Percentiles rank a stretch among this genome's conserved stretches.
Evolutionary conservation across 2,113 vertebrate species (phyloP).

Genomic region (Lycocorax pyrrhopterus): DNA sequence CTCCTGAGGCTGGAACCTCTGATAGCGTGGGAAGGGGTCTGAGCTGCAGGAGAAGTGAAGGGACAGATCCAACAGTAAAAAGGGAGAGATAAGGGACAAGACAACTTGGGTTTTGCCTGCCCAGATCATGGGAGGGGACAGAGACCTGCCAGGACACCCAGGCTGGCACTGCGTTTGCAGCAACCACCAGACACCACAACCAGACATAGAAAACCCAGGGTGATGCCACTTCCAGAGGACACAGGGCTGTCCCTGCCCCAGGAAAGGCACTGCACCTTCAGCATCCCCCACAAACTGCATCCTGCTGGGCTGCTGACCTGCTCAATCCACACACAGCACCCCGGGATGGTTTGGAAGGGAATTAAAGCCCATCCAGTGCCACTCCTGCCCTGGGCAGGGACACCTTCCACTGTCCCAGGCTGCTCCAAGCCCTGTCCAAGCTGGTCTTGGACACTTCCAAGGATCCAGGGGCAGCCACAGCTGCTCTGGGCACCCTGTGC

Average conservation of each 20-base stretch:
- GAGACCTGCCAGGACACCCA: neutral
- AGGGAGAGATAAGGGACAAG: neutral
- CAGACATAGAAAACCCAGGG: rapidly evolving
- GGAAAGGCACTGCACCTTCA: neutral
- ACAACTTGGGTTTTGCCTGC: neutral
- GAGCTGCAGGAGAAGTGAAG: neutral
- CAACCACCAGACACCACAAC: neutral
- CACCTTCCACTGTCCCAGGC: rapidly evolving
- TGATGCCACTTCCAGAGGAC: neutral
- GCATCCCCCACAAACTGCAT: rapidly evolving
- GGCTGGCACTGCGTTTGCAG: rapidly evolving
- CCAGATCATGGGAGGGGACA: no score
- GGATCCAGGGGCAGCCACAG: neutral
- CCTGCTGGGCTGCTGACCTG: neutral
- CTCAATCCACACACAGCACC: neutral
- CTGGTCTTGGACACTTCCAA: neutral
- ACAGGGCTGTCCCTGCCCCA: neutral
- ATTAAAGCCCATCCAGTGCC: neutral
- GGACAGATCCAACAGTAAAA: neutral
- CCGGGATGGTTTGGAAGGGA: neutral
- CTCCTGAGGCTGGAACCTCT: neutral
- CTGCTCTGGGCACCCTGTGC: neutral
- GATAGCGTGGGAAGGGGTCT: neutral
- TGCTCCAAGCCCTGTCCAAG: rapidly evolving
- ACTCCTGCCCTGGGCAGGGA: neutral